Evolutionary conservation across 2,113 vertebrate genomes (phyloP).

Genomic region (Casuarius casuarius): DNA sequence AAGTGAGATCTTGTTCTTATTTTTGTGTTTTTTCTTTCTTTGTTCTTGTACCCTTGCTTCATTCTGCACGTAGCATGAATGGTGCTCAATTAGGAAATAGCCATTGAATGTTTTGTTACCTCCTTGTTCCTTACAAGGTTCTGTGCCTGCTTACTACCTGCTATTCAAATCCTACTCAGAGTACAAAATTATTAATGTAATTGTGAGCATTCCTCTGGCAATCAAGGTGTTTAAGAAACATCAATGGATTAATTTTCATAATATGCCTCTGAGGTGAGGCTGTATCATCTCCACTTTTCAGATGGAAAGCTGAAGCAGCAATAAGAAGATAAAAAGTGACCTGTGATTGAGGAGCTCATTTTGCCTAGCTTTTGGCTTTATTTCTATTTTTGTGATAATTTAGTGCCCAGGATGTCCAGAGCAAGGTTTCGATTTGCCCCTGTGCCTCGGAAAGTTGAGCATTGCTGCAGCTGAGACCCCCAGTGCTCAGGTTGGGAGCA

Average conservation of each 20-base stretch:
- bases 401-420: neutral
- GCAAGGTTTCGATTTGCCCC: neutral
- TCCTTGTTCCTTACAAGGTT: neutral
- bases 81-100: neutral
- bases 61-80: neutral
- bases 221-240: constrained; percentile 31
- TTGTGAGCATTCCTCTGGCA: constrained; percentile 48
- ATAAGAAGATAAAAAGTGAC: constrained; percentile 40
- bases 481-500: neutral
- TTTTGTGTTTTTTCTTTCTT: neutral
- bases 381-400: neutral
- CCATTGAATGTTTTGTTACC: constrained; percentile 9
- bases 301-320: constrained; percentile 36
- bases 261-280: constrained; percentile 15
- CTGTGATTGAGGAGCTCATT: neutral
- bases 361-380: constrained; percentile 7
- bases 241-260: constrained; percentile 50
- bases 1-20: neutral
- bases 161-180: constrained; percentile 42
- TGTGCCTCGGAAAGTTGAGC: neutral
- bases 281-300: neutral
- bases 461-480: neutral
- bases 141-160: constrained; percentile 12
- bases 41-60: neutral
- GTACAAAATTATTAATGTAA: constrained; percentile 47